Conservation (phyloP, 2,113 vertebrate species). For the Penelope pileata region DNA sequence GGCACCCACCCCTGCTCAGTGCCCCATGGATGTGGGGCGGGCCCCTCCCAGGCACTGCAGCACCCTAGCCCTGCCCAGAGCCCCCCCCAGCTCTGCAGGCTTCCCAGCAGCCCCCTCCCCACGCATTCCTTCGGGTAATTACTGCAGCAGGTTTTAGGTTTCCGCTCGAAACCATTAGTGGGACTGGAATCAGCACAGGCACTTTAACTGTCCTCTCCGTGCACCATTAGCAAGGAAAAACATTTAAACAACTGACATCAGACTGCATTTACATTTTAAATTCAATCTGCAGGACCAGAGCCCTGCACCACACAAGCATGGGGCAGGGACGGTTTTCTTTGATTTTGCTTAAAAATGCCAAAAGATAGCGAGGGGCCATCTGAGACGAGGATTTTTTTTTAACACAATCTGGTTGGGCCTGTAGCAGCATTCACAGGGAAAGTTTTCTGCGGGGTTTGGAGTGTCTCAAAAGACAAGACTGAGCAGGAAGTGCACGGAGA, state of each 20-base stretch:
- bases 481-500: constrained; percentile 54
- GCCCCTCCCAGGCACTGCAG: too few relatives aligned
- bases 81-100: too few relatives aligned
- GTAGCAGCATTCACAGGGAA: too few relatives aligned
- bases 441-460: too few relatives aligned
- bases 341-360: background rate
- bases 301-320: background rate
- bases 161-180: constrained; percentile 76
- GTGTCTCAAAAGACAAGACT: constrained; percentile 50
- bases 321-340: background rate
- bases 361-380: background rate
- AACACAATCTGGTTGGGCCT: background rate
- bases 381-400: background rate
- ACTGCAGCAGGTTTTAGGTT: constrained; percentile 76
- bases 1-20: too few relatives aligned
- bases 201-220: constrained; percentile 67
- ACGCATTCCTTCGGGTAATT: constrained; percentile 80
- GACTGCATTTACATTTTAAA: constrained; percentile 8
- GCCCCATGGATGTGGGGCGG: too few relatives aligned
- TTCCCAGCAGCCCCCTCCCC: constrained; percentile 13
- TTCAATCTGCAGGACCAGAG: background rate
- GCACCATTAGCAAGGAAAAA: constrained; percentile 57
- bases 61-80: too few relatives aligned
- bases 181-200: constrained; percentile 79
- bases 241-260: constrained; percentile 60